Percentiles rank a stretch among this genome's conserved stretches.
phyloP scores from a whole-genome alignment of 2,888 invertebrate genomes.

The Oasisia sp. region DNA sequence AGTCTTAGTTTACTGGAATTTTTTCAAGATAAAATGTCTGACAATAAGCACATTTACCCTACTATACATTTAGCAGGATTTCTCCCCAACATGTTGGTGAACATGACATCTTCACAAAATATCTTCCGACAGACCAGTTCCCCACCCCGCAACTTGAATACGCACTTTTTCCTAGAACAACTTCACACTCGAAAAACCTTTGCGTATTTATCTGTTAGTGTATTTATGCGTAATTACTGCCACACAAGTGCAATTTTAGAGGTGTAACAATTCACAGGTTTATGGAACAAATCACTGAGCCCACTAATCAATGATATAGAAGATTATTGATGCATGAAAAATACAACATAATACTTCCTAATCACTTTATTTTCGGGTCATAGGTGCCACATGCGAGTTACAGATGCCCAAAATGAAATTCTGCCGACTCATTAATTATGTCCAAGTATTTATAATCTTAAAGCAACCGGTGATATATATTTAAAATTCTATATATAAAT shows the following conservation, averaged over 20 bases:
- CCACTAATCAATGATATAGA: neutral
- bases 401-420: neutral
- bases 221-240: constrained; percentile 2
- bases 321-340: neutral
- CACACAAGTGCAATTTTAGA: neutral
- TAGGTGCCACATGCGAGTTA: neutral
- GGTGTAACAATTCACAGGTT: neutral
- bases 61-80: neutral
- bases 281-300: neutral
- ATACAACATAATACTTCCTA: constrained; percentile 13
- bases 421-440: neutral
- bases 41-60: no score
- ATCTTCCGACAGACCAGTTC: neutral
- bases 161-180: neutral
- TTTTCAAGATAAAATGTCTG: no score
- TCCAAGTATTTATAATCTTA: neutral
- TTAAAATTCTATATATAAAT: neutral
- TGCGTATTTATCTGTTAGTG: neutral
- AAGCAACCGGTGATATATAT: neutral
- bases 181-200: neutral
- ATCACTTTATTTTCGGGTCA: neutral
- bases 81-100: neutral
- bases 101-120: neutral
- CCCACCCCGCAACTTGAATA: neutral
- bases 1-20: no score